These are phyloP conservation scores for Crotalus horridus DNA, from an alignment of 2,113 vertebrate species.

Conservation along the genomic window DNA sequence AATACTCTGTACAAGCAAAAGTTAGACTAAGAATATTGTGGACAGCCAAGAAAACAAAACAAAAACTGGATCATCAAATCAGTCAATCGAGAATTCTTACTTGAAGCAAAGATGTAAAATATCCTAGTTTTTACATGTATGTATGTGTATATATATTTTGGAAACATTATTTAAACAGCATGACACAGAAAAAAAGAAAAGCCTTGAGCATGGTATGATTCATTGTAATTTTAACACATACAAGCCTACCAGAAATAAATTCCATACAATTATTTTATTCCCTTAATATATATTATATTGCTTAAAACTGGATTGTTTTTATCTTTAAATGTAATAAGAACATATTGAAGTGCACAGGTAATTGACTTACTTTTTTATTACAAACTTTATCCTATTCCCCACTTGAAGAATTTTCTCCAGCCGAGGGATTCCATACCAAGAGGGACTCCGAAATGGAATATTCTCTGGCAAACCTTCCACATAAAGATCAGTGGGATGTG, in stretches of 20 bases:
- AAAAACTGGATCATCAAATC: background rate
- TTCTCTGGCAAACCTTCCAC: conserved; percentile 78
- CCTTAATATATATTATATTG: background rate
- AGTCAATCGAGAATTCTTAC: background rate
- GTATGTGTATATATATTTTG: background rate
- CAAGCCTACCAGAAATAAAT: background rate
- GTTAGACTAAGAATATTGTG: background rate
- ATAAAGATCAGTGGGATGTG: conserved; percentile 70
- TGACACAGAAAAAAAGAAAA: background rate
- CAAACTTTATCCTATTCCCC: conserved; percentile 72
- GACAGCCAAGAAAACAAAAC: background rate
- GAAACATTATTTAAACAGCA: background rate
- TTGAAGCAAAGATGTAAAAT: background rate
- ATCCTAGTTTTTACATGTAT: background rate
- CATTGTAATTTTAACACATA: background rate
- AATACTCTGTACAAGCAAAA: background rate
- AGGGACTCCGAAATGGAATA: conserved; percentile 75
- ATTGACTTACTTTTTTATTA: conserved; percentile 73
- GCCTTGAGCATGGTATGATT: background rate
- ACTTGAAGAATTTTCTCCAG: conserved; percentile 76
- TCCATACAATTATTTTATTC: background rate
- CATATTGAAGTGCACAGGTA: background rate
- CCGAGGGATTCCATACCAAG: conserved; percentile 78
- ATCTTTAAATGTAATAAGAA: background rate
- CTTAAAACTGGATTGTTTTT: background rate